Base-by-base conservation (phyloP, 1,140 invertebrate genomes). In the Nilaparvata lugens region DNA sequence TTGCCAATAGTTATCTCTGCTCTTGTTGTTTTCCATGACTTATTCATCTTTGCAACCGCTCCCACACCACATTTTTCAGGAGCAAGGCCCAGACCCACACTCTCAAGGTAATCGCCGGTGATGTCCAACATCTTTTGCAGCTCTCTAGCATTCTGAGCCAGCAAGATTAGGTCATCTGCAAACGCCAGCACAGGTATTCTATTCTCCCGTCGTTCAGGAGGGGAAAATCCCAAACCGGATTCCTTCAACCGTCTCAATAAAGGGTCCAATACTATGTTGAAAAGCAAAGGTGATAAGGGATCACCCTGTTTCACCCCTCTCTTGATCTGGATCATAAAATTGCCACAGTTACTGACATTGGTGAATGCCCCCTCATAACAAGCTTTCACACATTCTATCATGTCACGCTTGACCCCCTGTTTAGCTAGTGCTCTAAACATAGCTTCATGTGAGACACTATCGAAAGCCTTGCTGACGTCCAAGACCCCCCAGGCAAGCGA, bases 111-210 rank as follows among this genome's bases (percentile, higher is more conserved):
- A 2, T 24, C 24, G 4, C 4, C 19, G 1, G 13, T 14, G 2
- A 25, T 3, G 24, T 54, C 19, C 2, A 54, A 21, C 24, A 19
- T 25, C 2, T 1, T 14, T 16, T 54, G 52, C 2, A 54, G 21
- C 14, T 24, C 52, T 14, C 16, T 25, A 31, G 19, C 3, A 13
- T 58, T 62, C 1, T 31, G 48, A 4, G 68, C 57, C 0, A 62
- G 1, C 16, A 72, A 25, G 6, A 69, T 65, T 6, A 72, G 7
- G 58, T 73, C 71, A 42, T 73, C 70, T 6, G 71, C 71, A 57
- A 72, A 73, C 0, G 67, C 71, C 11, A 71, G 56, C 1, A 48
- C 64, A 19, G 63, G 56, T 0, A 70, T 21, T 21, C 24, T 5
- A 2, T 2, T 13, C 19, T 4, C 19, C 31, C n/a, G 4, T 11